Percentiles rank a stretch among this genome's conserved stretches.
These are phyloP conservation scores for Anhinga rufa DNA, from an alignment of 2,113 vertebrate genomes.

Conservation along the genomic window DNA sequence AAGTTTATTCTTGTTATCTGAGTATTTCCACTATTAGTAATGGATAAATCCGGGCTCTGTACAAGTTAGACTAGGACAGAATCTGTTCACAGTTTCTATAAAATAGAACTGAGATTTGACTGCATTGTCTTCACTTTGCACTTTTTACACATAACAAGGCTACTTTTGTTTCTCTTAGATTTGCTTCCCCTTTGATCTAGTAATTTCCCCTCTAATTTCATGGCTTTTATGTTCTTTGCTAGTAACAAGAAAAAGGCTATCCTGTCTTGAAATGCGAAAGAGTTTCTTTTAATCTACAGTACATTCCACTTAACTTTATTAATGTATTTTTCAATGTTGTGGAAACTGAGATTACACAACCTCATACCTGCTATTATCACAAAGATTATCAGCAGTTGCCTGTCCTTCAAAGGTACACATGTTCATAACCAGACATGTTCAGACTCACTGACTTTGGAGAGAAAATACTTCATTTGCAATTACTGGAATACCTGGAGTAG, in stretches of 20 bases:
- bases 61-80: neutral
- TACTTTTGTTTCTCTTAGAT: neutral
- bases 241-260: neutral
- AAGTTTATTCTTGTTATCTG: neutral
- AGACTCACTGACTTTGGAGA: neutral
- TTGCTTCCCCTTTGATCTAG: conserved; percentile 9
- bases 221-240: neutral
- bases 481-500: neutral
- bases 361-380: neutral
- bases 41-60: neutral
- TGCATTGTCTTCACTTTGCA: neutral
- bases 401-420: neutral
- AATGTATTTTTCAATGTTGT: neutral
- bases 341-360: neutral
- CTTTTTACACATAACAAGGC: neutral
- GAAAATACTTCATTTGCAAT: neutral
- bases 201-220: neutral
- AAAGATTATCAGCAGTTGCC: neutral
- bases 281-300: neutral
- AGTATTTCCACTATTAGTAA: neutral
- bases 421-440: neutral
- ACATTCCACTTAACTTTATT: neutral
- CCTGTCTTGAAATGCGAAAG: neutral
- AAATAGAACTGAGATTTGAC: neutral
- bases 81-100: neutral